These are phyloP conservation scores for Tubulanus polymorphus DNA, from an alignment of 2,888 invertebrate genomes.

Conservation along the genomic window DNA sequence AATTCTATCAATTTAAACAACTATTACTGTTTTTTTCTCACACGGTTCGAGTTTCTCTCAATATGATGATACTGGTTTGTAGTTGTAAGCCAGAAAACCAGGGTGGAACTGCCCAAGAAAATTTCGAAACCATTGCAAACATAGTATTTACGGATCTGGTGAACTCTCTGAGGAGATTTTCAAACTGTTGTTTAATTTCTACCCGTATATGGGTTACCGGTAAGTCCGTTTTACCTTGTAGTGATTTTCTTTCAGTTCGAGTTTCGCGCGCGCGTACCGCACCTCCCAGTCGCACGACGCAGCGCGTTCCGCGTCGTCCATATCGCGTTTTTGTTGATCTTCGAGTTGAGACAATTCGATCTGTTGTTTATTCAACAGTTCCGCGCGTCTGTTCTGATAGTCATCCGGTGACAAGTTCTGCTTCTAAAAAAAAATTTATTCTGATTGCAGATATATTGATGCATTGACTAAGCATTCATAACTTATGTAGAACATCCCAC, in stretches of 20 bases:
- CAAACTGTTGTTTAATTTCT: too few relatives aligned
- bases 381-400: conserved; percentile 30
- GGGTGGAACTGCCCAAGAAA: too few relatives aligned
- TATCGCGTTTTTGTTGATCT: conserved; percentile 30
- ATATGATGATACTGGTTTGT: too few relatives aligned
- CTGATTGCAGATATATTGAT: not conserved
- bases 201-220: not conserved
- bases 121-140: too few relatives aligned
- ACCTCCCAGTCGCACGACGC: conserved; percentile 49
- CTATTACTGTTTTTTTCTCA: too few relatives aligned
- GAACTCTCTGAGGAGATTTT: too few relatives aligned
- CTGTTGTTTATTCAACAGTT: conserved; percentile 42
- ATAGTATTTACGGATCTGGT: too few relatives aligned
- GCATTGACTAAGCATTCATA: not conserved
- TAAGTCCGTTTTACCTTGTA: conserved; percentile 48
- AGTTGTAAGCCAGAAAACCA: too few relatives aligned
- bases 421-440: conserved; percentile 25
- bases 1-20: too few relatives aligned
- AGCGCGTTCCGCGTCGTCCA: conserved; percentile 30
- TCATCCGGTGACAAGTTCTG: conserved; percentile 39
- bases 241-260: conserved; percentile 45
- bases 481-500: not conserved
- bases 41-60: too few relatives aligned
- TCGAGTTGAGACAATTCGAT: conserved; percentile 41
- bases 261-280: conserved; percentile 42